Base-by-base conservation (phyloP, 2,888 invertebrate species). In the Andrena bicolor region DNA sequence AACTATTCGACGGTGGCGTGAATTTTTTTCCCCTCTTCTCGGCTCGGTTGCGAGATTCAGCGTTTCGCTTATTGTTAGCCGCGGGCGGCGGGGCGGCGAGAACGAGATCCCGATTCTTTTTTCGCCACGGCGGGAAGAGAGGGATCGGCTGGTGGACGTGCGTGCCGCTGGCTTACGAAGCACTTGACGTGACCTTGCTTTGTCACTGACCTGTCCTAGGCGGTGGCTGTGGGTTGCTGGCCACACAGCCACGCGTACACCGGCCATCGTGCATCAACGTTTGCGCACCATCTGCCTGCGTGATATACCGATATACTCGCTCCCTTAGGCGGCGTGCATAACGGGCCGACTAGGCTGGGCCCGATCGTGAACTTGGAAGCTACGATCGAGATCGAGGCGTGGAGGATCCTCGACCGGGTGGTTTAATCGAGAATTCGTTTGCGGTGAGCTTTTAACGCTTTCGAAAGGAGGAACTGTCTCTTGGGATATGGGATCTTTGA, bases 131-230 rank as follows among this genome's bases (percentile, higher is more conserved):
- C 0, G 2, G 10, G 32, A 26, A 32, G 53, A 20, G 41, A 41
- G 63, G 2, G 74, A 66, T n/a, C 75, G 68, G 79, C 83, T 51
- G 51, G 23, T 26, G 26, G 56, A 82, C 74, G 72, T 41, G 41
- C 41, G 41, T 41, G 41, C 53, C 61, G 82, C 70, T 73, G 76
- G 80, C 76, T 72, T 66, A 73, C 82, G 77, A 82, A 79, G 82
- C 84, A 86, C 89, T 90, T 87, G 89, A 86, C 88, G 88, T 90
- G 93, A 93, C 93, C 93, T 93, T 93, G 93, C 92, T 92, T 93
- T 93, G 93, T 93, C 92, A 93, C 93, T 93, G 93, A 93, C 93
- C 93, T 93, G 93, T 93, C 92, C 93, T 92, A 93, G 92, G 87
- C 87, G 90, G 90, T 90, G 87, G 80, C 88, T 82, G 76, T 74